Percentiles rank a stretch among this genome's conserved stretches.
phyloP scores from a whole-genome alignment of 2,888 invertebrate genomes.

The Acleris laterana region DNA sequence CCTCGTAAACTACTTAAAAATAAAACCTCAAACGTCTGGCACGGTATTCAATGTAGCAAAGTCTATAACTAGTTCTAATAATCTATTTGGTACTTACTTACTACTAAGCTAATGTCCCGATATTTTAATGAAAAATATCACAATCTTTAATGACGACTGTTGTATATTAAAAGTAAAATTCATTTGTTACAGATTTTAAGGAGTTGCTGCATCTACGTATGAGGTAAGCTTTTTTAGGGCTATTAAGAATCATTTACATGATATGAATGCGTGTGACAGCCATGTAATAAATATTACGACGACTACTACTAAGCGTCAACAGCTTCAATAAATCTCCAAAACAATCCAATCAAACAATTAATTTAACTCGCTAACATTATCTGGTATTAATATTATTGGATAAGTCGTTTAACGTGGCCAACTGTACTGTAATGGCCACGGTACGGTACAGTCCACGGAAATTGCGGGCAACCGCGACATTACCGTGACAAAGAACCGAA shows the following conservation, averaged over 20 bases:
- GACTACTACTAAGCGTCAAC: too few relatives aligned
- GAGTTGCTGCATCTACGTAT: slow-evolving; percentile 7
- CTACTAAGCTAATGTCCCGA: too few relatives aligned
- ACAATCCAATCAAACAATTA: background rate
- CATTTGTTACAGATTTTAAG: slow-evolving; percentile 26
- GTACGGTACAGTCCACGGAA: slow-evolving; percentile 46
- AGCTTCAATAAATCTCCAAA: too few relatives aligned
- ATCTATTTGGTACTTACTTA: too few relatives aligned
- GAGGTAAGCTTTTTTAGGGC: slow-evolving; percentile 16
- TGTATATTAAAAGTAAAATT: too few relatives aligned
- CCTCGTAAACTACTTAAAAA: too few relatives aligned
- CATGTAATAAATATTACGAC: too few relatives aligned
- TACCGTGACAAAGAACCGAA: slow-evolving; percentile 38
- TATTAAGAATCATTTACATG: too few relatives aligned
- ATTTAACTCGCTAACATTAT: background rate
- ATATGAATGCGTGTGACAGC: too few relatives aligned
- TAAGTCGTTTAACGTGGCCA: background rate
- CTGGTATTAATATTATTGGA: background rate
- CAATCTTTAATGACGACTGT: background rate
- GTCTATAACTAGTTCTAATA: too few relatives aligned
- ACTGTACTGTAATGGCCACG: background rate
- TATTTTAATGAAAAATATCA: background rate
- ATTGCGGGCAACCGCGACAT: slow-evolving; percentile 54
- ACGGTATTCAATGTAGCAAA: too few relatives aligned
- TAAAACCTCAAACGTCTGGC: too few relatives aligned